These are phyloP conservation scores for Mya arenaria DNA, from an alignment of 1,140 invertebrate species.

Conservation along the genomic window DNA sequence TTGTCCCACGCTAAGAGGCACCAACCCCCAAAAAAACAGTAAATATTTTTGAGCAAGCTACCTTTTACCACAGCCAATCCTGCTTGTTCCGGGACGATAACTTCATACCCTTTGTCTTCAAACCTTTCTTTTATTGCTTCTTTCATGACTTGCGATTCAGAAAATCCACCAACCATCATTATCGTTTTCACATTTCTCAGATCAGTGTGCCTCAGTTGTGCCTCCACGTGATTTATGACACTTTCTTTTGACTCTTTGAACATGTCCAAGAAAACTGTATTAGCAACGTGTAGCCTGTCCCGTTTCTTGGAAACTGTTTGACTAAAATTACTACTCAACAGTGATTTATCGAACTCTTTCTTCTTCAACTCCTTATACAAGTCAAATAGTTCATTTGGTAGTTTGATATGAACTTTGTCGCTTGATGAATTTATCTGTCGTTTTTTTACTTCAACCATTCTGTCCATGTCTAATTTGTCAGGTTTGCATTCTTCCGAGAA, in stretches of 20 bases:
- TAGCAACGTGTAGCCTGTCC: slow-evolving; percentile 9
- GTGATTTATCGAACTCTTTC: not conserved
- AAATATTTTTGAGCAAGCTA: not conserved
- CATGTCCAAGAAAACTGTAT: not conserved
- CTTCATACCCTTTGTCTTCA: not conserved
- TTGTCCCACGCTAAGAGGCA: not conserved
- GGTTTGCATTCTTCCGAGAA: not conserved
- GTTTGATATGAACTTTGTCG: slow-evolving; percentile 11
- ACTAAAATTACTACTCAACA: not conserved
- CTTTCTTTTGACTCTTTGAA: slow-evolving; percentile 27
- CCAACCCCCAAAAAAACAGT: not conserved
- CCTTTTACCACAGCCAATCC: not conserved
- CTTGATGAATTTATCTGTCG: not conserved
- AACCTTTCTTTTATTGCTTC: slow-evolving; percentile 10
- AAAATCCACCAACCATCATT: slow-evolving; percentile 55
- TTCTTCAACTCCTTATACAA: slow-evolving; percentile 15
- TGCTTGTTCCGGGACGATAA: not conserved
- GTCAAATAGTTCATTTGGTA: slow-evolving; percentile 25
- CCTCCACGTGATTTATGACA: slow-evolving; percentile 1
- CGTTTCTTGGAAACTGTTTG: not conserved
- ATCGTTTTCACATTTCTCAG: slow-evolving; percentile 22
- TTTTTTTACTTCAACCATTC: slow-evolving; percentile 51
- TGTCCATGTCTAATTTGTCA: slow-evolving; percentile 45
- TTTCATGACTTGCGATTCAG: slow-evolving; percentile 47
- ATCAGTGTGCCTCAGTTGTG: not conserved